Evolutionary conservation across 2,888 invertebrate species (phyloP).

Genomic region (Synanthedon tipuliformis): DNA sequence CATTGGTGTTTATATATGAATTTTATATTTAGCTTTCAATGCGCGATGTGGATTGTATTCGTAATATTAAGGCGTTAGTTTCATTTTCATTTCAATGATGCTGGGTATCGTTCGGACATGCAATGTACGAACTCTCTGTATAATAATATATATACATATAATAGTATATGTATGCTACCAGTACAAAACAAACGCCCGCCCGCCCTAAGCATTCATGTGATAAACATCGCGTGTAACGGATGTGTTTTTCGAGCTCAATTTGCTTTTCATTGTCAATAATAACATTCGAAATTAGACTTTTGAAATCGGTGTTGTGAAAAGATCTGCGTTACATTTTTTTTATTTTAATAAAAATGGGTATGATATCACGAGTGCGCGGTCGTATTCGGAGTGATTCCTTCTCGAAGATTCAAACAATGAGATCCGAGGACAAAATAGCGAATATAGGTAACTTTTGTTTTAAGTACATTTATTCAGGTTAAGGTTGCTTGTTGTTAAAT

Average conservation of each 20-base stretch:
- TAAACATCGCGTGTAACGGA: slow-evolving; percentile 32
- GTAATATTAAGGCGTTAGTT: neutral
- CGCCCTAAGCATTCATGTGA: slow-evolving; percentile 46
- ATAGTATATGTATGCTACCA: too few relatives aligned
- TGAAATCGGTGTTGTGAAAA: too few relatives aligned
- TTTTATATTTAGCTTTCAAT: neutral
- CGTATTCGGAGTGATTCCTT: slow-evolving; percentile 74
- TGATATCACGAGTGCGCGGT: slow-evolving; percentile 78
- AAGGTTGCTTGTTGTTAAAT: slow-evolving; percentile 2
- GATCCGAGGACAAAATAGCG: slow-evolving; percentile 76
- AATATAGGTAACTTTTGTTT: slow-evolving; percentile 70
- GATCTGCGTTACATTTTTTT: neutral
- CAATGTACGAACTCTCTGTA: too few relatives aligned
- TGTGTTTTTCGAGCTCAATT: slow-evolving; percentile 9
- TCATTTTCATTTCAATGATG: neutral
- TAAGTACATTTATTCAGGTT: neutral
- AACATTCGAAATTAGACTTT: too few relatives aligned
- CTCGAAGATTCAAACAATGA: slow-evolving; percentile 71
- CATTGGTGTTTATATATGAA: slow-evolving; percentile 14
- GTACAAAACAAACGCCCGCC: slow-evolving; percentile 23
- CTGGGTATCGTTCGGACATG: too few relatives aligned
- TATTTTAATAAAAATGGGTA: slow-evolving; percentile 65
- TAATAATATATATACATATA: too few relatives aligned
- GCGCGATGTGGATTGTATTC: neutral
- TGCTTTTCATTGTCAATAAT: neutral